Evolutionary conservation across 2,888 invertebrate species (phyloP), one percentile per base, ranked within the genome.

Genomic region (Dorcus hopei): DNA sequence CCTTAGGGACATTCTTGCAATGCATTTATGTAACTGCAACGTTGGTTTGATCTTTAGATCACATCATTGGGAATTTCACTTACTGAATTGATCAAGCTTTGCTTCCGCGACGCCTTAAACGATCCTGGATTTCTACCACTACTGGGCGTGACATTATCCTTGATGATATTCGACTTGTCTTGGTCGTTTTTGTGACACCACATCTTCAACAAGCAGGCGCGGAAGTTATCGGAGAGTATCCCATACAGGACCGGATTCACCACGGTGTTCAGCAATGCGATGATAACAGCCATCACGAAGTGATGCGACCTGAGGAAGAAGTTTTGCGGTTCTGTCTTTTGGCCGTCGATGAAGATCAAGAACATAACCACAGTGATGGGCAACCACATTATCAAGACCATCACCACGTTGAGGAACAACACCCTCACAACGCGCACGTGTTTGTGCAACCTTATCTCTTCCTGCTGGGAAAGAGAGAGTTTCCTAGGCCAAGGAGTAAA

Each of bases 371-470:
- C 69, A 0, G 82, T 81, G 59, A 83, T 83, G 1, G 83, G 83
- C 42, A 83, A 68, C 83, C 83, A 84, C 83, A 83, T 84, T 9
- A 82, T 70, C n/a, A 83, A 74, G 1, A 84, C 83, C 3, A 82
- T 80, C 3, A 82, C 69, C 9, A 84, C 82, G 69, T 83, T 84
- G 43, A 83, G 70, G 52, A 82, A 75, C 33, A 84, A 72, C 23
- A 83, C 77, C 41, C 83, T 73, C 0, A 84, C 81, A 16, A 82
- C 82, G 49, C 81, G 76, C 16, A 83, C 74, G 70, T 84, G 83
- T 63, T 82, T 83, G 65, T 80, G 78, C 47, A 83, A 70, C 41
- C 83, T 74, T 38, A 79, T 69, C 66, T 82, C 82, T 68, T 81
- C 82, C 67, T 80, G 81, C 14, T 80, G 80, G 0, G 80, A 80